Base-by-base conservation (phyloP, 2,888 invertebrate species). In the Drosophila siamana region DNA sequence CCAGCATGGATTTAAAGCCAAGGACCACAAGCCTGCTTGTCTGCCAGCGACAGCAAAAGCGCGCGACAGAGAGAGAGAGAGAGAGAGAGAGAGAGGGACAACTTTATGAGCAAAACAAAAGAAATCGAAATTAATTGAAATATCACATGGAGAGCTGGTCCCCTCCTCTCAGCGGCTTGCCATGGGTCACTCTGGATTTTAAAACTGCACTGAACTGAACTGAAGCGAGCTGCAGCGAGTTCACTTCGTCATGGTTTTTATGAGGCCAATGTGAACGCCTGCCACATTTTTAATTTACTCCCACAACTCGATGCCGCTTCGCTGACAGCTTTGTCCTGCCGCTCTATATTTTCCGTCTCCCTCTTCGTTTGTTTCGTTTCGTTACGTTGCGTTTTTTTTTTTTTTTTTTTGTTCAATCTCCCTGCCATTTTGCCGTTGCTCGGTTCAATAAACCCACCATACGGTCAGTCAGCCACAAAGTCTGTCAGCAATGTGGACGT, bases 201-300 rank as follows among this genome's bases (percentile, higher is more conserved):
- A 43, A 54, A 47, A 40, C 11, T 1, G 8, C 40, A 36, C 41
- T 47, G 51, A 43, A 57, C 41, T 40, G 8, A 26, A 55, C 43
- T 19, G 15, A 15, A 36, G 13, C 5, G 11, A 30, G n/a, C n/a
- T 4, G 19, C 19, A 3, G 19, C 19, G 36, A 44, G 33, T 28
- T 60, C 73, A 41, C 57, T 59, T 57, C 79, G 54, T 70, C 77
- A 77, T 54, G 63, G 69, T 36, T 81, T 82, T 85, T 85, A 82
- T 85, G 77, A 85, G 56, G 77, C 69, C 79, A 72, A 60, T 82
- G 63, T 54, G 46, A 60, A 57, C 30, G 75, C 44, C 68, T 67
- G 81, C 77, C 81, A 77, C 82, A 81, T 82, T 82, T 82, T 85
- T 85, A 85, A 82, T 82, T 82, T 81, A 85, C 74, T 69, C 75